These are phyloP conservation scores for Cremastobaeus sp. DNA, from an alignment of 2,888 invertebrate species.

Conservation along the genomic window DNA sequence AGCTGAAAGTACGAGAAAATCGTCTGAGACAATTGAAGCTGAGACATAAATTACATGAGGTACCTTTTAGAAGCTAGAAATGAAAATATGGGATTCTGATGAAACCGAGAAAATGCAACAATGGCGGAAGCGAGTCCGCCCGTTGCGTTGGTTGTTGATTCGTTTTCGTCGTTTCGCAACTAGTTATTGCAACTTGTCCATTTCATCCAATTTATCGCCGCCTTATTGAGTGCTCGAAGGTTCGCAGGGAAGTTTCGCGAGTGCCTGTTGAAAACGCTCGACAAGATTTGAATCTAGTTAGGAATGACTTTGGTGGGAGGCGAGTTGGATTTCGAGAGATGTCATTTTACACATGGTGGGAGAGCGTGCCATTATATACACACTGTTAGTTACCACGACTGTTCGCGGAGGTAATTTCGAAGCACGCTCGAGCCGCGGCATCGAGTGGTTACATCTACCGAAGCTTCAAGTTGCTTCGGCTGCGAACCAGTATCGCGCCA, in stretches of 20 bases:
- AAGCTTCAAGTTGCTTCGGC: slow-evolving; percentile 66
- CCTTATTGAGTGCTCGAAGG: slow-evolving; percentile 49
- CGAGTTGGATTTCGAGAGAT: slow-evolving; percentile 68
- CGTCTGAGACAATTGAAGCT: slow-evolving; percentile 45
- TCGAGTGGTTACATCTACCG: slow-evolving; percentile 68
- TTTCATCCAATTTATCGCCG: slow-evolving; percentile 55
- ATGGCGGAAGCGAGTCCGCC: slow-evolving; percentile 8
- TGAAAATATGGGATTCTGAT: slow-evolving; percentile 40
- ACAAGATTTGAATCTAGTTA: slow-evolving; percentile 58
- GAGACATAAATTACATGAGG: slow-evolving; percentile 48
- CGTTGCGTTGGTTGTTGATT: slow-evolving; percentile 33
- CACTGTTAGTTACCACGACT: slow-evolving; percentile 63
- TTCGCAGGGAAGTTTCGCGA: slow-evolving; percentile 45
- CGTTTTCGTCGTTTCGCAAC: slow-evolving; percentile 39
- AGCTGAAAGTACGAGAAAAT: slow-evolving; percentile 44
- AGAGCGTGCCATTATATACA: slow-evolving; percentile 70
- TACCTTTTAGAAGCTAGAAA: slow-evolving; percentile 35
- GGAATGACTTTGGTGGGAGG: slow-evolving; percentile 58
- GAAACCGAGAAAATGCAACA: not conserved
- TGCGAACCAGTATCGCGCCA: slow-evolving; percentile 63
- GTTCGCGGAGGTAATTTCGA: slow-evolving; percentile 65
- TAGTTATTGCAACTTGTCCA: slow-evolving; percentile 55
- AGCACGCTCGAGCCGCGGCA: slow-evolving; percentile 58
- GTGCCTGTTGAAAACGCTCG: slow-evolving; percentile 44
- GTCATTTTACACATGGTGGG: slow-evolving; percentile 69